Conservation (phyloP, 2,797 vertebrate species). For the Mastacembelus armatus region DNA sequence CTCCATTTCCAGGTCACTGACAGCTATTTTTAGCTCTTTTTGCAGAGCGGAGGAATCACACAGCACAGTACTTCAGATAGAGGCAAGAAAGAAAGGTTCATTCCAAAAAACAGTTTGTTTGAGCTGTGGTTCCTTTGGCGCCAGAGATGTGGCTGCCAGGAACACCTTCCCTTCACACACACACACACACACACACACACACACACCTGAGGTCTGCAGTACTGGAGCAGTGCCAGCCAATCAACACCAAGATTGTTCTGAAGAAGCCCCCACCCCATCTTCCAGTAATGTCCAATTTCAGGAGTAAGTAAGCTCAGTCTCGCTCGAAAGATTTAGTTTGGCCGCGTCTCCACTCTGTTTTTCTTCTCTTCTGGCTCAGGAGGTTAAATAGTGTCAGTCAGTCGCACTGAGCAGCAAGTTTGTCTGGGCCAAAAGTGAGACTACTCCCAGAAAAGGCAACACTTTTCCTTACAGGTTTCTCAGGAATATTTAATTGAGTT, state of each 20-base stretch:
- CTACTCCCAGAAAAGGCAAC: conserved; percentile 67
- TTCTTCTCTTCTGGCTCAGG: conserved; percentile 69
- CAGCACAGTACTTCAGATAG: conserved; percentile 66
- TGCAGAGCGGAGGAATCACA: conserved; percentile 63
- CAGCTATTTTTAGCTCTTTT: conserved; percentile 75
- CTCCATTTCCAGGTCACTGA: conserved; percentile 72
- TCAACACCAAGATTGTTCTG: conserved; percentile 46
- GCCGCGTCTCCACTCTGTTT: conserved; percentile 59
- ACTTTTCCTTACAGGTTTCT: conserved; percentile 44
- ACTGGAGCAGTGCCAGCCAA: conserved; percentile 61
- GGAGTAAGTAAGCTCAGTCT: conserved; percentile 61
- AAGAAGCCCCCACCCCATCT: conserved; percentile 64
- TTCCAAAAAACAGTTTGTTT: conserved; percentile 77
- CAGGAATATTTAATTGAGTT: conserved; percentile 52
- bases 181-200: conserved; percentile 33
- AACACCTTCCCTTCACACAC: conserved; percentile 69
- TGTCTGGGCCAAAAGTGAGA: conserved; percentile 63
- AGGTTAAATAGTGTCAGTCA: conserved; percentile 75
- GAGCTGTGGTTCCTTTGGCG: conserved; percentile 75
- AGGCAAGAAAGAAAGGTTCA: conserved; percentile 52
- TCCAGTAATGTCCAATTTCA: conserved; percentile 73
- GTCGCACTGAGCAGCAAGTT: conserved; percentile 59
- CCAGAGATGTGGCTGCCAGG: conserved; percentile 69
- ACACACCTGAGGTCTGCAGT: conserved; percentile 72
- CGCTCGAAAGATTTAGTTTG: conserved; percentile 70